phyloP scores from a whole-genome alignment of 2,888 invertebrate species.

The Noctua pronuba region DNA sequence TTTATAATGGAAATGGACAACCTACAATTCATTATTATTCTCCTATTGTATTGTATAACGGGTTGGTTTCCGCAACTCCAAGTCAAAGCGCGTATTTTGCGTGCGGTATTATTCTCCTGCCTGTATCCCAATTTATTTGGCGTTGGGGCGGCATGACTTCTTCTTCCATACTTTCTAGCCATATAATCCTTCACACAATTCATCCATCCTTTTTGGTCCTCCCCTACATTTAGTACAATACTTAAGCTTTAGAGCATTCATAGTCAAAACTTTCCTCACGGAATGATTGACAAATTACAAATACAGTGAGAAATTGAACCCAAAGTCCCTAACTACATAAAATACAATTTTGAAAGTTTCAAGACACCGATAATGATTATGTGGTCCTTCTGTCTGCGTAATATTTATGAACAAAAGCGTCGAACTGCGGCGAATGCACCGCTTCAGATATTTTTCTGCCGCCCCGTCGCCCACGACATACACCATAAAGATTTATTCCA shows the following conservation, averaged over 20 bases:
- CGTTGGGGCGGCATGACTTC: neutral
- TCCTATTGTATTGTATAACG: no score
- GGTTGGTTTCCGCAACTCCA: no score
- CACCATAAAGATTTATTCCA: conserved; percentile 33
- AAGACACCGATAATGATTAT: neutral
- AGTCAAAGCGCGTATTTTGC: no score
- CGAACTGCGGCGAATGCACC: conserved; percentile 23
- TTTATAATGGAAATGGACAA: neutral
- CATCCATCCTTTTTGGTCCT: neutral
- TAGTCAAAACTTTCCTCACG: neutral
- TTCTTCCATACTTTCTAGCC: neutral
- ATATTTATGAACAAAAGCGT: neutral
- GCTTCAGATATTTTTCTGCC: conserved; percentile 25
- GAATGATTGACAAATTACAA: neutral
- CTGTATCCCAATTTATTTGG: neutral
- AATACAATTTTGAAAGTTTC: neutral
- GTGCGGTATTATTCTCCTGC: neutral
- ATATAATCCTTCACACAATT: neutral
- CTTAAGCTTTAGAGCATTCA: neutral
- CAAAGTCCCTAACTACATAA: neutral
- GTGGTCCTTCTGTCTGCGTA: conserved; percentile 10
- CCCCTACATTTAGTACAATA: neutral
- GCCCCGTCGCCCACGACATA: conserved; percentile 29
- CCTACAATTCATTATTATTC: neutral
- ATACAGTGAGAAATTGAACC: neutral